Conservation (phyloP, 2,888 invertebrate genomes). For the Amphipoea oculea region DNA sequence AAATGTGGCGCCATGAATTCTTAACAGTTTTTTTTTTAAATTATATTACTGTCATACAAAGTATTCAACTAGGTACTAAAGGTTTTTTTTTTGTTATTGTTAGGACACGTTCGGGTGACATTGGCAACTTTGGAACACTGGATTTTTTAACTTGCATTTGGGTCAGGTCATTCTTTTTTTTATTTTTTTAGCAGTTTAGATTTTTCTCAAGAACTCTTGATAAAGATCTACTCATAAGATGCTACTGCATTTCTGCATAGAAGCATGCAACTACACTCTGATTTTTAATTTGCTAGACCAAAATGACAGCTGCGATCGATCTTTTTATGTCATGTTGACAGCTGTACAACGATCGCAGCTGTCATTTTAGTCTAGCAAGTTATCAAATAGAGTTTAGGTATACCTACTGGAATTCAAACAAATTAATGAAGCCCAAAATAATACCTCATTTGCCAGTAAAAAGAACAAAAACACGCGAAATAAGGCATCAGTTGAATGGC, state of each 20-base stretch:
- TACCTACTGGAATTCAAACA: background rate
- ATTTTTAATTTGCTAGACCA: too few species aligned
- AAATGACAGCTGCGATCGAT: too few species aligned
- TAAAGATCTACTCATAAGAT: too few species aligned
- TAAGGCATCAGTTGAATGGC: constrained; percentile 6
- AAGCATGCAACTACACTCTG: background rate
- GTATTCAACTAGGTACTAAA: background rate
- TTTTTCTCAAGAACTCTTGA: background rate
- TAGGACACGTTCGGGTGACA: background rate
- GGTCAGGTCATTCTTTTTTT: too few species aligned
- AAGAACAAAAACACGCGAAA: background rate
- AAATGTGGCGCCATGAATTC: constrained; percentile 13
- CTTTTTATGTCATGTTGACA: too few species aligned
- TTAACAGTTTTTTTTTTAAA: constrained; percentile 23
- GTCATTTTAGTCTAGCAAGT: background rate
- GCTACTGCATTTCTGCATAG: background rate
- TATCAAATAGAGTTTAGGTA: background rate
- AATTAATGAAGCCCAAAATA: constrained; percentile 6
- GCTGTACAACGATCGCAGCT: too few species aligned
- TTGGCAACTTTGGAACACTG: background rate
- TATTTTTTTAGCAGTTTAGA: too few species aligned
- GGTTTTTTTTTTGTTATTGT: constrained; percentile 2
- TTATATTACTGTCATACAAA: background rate
- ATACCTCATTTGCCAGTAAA: background rate
- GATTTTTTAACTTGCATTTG: background rate